A percentile compares a stretch with the other conserved stretches of the same genome.
These are phyloP conservation scores for Erebia aethiops DNA, from an alignment of 2,888 invertebrate species.

Conservation along the genomic window DNA sequence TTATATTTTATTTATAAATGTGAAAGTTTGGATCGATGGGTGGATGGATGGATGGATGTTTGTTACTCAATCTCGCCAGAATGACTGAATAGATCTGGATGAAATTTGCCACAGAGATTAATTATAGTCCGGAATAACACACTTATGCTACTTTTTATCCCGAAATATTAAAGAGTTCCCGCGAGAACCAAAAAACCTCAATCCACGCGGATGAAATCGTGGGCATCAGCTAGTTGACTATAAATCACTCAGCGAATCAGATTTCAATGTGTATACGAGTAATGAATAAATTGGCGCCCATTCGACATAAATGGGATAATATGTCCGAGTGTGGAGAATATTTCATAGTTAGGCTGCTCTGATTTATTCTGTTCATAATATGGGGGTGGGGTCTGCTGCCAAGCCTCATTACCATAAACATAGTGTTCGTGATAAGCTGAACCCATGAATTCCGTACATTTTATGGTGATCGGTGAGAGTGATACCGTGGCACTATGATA, in stretches of 20 bases:
- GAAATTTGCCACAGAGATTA: too few species aligned
- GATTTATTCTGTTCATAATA: background rate
- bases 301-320: conserved; percentile 6
- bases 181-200: too few species aligned
- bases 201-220: too few species aligned
- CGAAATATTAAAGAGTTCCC: too few species aligned
- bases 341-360: background rate
- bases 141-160: too few species aligned
- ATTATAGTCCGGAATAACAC: too few species aligned
- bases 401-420: conserved; percentile 26
- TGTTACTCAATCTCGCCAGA: too few species aligned
- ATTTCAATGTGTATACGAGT: conserved; percentile 11
- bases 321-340: conserved; percentile 9
- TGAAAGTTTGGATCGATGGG: too few species aligned
- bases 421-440: conserved; percentile 14
- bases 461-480: background rate
- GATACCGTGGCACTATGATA: background rate
- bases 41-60: too few species aligned
- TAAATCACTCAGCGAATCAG: background rate
- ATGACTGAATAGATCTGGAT: too few species aligned
- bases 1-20: too few species aligned
- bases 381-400: conserved; percentile 6
- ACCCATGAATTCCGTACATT: background rate
- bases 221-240: too few species aligned
- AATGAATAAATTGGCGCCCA: conserved; percentile 12